Percentiles rank a stretch among this genome's conserved stretches.
Evolutionary conservation across 1,140 invertebrate species (phyloP).

Genomic region (Diabrotica undecimpunctata): DNA sequence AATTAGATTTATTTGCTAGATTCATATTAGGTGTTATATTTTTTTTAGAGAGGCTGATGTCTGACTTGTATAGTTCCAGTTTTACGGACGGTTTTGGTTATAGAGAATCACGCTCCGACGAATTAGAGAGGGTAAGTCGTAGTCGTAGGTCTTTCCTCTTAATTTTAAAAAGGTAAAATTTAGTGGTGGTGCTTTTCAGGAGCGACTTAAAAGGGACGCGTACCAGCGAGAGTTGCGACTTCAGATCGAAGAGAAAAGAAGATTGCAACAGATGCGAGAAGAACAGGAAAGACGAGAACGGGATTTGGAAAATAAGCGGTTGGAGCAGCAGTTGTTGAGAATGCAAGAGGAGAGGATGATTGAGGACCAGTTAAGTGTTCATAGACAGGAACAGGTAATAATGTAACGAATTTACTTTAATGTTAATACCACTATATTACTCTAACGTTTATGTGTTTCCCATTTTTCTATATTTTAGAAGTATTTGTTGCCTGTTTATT

Average conservation of each 20-base stretch:
- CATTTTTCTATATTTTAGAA: too few relatives aligned
- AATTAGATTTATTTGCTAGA: too few relatives aligned
- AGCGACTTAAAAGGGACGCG: constrained; percentile 42
- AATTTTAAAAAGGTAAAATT: constrained; percentile 9
- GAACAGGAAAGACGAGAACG: constrained; percentile 46
- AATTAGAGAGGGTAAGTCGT: constrained; percentile 40
- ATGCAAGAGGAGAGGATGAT: constrained; percentile 51
- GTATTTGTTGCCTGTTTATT: too few relatives aligned
- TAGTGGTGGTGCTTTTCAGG: constrained; percentile 31
- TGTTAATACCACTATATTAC: too few relatives aligned
- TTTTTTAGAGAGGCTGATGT: constrained; percentile 35
- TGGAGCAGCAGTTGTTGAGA: constrained; percentile 54
- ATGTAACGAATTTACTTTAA: background rate
- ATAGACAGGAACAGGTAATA: constrained; percentile 34
- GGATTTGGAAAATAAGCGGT: constrained; percentile 52
- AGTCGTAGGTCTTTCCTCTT: background rate
- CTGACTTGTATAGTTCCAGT: constrained; percentile 38
- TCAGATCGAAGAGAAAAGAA: constrained; percentile 46
- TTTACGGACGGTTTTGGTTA: constrained; percentile 45
- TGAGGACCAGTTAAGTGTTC: constrained; percentile 43
- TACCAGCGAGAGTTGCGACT: constrained; percentile 43
- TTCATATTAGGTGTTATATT: constrained; percentile 11
- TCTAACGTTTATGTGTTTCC: too few relatives aligned
- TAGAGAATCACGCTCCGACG: constrained; percentile 36
- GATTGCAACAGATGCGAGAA: constrained; percentile 39